Conservation (phyloP, 2,797 vertebrate species). For the Lepidocolaptes lacrymiger region DNA sequence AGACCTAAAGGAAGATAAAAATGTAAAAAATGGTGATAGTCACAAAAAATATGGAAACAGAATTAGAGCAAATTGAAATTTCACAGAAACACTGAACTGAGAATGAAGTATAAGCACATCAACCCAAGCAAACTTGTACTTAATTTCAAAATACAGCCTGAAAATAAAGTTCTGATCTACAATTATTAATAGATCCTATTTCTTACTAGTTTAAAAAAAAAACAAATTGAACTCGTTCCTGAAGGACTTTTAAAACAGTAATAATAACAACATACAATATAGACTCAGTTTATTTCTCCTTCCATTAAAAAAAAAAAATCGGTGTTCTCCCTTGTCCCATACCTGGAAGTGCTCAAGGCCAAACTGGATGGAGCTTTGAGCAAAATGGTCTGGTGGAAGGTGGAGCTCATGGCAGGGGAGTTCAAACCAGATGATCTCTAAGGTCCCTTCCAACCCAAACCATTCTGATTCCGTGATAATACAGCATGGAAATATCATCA, state of each 20-base stretch:
- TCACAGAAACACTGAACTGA: background rate
- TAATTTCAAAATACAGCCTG: background rate
- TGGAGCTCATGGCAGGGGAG: no score
- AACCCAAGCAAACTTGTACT: background rate
- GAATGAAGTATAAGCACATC: background rate
- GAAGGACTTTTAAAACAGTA: background rate
- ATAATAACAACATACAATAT: background rate
- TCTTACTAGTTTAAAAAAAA: background rate
- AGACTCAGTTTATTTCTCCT: background rate
- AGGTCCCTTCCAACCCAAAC: background rate
- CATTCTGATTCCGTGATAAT: background rate
- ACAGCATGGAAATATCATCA: background rate
- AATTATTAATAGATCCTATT: background rate
- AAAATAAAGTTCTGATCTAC: background rate
- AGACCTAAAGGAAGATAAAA: background rate
- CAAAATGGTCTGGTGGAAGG: background rate
- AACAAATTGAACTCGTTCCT: background rate
- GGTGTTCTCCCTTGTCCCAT: background rate
- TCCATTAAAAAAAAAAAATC: background rate
- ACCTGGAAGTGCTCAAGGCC: background rate
- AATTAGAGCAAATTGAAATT: background rate
- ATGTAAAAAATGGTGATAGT: background rate
- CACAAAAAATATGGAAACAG: background rate
- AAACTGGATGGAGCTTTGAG: background rate
- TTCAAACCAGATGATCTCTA: background rate